These are phyloP conservation scores for Embiotoca jacksoni DNA, from an alignment of 2,113 vertebrate species.

Conservation along the genomic window DNA sequence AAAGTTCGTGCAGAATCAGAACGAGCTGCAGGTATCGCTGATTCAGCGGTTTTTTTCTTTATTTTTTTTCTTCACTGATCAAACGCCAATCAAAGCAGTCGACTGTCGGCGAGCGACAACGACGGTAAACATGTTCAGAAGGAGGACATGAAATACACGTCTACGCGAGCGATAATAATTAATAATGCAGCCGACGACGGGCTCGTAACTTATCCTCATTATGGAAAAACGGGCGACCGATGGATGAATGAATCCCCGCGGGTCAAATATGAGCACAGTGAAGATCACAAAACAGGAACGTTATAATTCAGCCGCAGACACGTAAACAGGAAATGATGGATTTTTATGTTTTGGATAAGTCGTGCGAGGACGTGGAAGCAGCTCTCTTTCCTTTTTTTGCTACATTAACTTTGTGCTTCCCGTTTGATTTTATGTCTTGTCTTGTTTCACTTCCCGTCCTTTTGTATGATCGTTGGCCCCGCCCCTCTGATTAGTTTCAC, in stretches of 20 bases:
- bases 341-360: no score
- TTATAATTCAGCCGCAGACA: neutral
- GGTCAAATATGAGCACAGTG: constrained; percentile 4
- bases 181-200: neutral
- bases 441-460: no score
- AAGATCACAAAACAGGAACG: neutral
- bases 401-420: constrained; percentile 15
- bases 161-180: neutral
- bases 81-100: constrained; percentile 42
- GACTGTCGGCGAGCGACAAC: constrained; percentile 35
- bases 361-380: neutral
- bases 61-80: constrained; percentile 1
- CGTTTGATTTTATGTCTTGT: no score
- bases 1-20: constrained; percentile 44
- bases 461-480: no score
- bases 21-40: constrained; percentile 57
- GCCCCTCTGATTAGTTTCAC: no score
- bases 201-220: constrained; percentile 9
- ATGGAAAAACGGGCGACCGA: neutral
- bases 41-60: constrained; percentile 52
- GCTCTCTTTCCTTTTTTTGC: constrained; percentile 6
- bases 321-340: no score
- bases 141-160: no score
- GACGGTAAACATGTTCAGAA: constrained; percentile 23
- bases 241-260: neutral